Evolutionary conservation across 2,888 invertebrate genomes (phyloP), one percentile per base, ranked within the genome.

Genomic region (Euplexia lucipara): DNA sequence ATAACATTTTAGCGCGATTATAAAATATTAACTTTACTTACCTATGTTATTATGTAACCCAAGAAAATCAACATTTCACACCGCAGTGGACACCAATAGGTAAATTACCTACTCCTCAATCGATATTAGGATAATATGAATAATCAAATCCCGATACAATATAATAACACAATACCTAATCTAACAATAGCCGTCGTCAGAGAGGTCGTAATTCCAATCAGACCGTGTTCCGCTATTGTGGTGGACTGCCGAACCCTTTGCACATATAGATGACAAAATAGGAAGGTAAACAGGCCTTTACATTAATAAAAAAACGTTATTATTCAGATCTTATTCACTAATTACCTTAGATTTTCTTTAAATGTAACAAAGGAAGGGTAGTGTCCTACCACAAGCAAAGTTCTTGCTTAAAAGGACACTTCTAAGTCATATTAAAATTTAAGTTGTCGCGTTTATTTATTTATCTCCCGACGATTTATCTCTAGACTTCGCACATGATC

Each of bases 131-230:
- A 56, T 70, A 45, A 44, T 51, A 45, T 66, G 18, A 37, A 65
- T 65, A 63, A 52, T 65, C 26, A 53, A 65, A 73, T 73, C 26
- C 14, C 20, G n/a, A 54, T 65, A 73, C 47, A 64, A 34, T 32
- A 34, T 62, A 51, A 66, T 42, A 60, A 22, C 22, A 34, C 62
- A 71, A 53, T 53, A 37, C 16, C 47, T 18, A 12, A 18, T n/a
- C 18, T 20, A 74, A 74, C 67, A 66, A 70, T 53, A 56, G 30
- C 53, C 18, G 42, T 35, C 18, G 42, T 34, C 18, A 44, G 45
- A 52, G 37, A 39, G 69, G 10, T 60, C 51, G 32, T 18, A 22
- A 39, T 54, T 34, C 54, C 51, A 56, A 69, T 69, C 45, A 60
- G 60, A 52, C 34, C 42, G 20, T 10, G n/a, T 8, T 30, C 41